A percentile compares a stretch with the other conserved stretches of the same genome.
Evolutionary conservation across 2,888 invertebrate species (phyloP).

Genomic region (Molorchus minor): DNA sequence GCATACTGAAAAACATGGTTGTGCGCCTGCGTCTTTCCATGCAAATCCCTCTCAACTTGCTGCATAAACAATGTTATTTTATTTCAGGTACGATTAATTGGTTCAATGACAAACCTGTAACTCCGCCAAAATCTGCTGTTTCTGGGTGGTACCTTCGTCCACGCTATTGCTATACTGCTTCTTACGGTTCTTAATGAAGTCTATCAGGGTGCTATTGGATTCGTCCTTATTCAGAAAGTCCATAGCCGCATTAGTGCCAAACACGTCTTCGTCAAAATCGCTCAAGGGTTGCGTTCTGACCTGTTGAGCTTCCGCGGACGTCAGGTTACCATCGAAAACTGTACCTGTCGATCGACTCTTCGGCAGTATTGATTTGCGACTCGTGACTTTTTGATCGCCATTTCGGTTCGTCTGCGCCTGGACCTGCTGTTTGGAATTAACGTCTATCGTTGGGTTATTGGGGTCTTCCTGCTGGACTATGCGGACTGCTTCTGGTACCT

Average conservation of each 20-base stretch:
- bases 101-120: slow-evolving; percentile 61
- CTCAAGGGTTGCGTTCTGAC: slow-evolving; percentile 64
- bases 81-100: neutral
- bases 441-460: slow-evolving; percentile 50
- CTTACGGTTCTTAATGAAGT: slow-evolving; percentile 60
- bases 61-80: too few relatives aligned
- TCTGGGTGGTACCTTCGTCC: slow-evolving; percentile 72
- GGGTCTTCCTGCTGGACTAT: slow-evolving; percentile 65
- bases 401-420: slow-evolving; percentile 37
- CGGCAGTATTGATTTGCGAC: slow-evolving; percentile 63
- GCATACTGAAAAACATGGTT: slow-evolving; percentile 58
- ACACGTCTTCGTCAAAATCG: slow-evolving; percentile 59
- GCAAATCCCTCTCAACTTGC: slow-evolving; percentile 75
- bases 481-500: slow-evolving; percentile 69
- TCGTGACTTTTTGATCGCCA: slow-evolving; percentile 34
- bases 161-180: slow-evolving; percentile 55
- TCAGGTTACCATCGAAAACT: slow-evolving; percentile 63
- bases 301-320: slow-evolving; percentile 69
- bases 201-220: slow-evolving; percentile 62
- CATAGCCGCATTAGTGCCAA: slow-evolving; percentile 54
- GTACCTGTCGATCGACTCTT: slow-evolving; percentile 66
- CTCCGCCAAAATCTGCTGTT: slow-evolving; percentile 78
- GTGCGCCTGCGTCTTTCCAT: slow-evolving; percentile 62
- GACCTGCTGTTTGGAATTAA: slow-evolving; percentile 54
- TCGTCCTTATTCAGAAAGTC: slow-evolving; percentile 65